Conservation (phyloP, 2,888 invertebrate species). For the Megastigmus dorsalis region DNA sequence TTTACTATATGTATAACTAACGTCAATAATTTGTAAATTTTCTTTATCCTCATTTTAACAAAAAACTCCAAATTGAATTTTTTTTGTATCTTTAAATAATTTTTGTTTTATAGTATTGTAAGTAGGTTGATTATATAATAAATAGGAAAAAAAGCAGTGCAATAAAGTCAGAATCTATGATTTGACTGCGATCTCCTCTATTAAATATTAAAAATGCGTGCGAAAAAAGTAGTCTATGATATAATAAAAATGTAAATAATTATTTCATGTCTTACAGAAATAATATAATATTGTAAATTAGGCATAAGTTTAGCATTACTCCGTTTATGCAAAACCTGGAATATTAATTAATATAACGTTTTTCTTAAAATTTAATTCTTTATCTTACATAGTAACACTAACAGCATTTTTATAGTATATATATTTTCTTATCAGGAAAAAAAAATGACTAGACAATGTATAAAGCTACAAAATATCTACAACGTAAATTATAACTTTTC, state of each 20-base stretch:
- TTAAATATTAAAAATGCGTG: background rate
- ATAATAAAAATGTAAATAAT: constrained; percentile 6
- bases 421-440: constrained; percentile 3
- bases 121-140: no score
- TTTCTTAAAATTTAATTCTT: constrained; percentile 16
- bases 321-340: background rate
- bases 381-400: constrained; percentile 29
- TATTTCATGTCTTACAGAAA: background rate
- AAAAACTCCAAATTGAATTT: no score
- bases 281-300: constrained; percentile 8
- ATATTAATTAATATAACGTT: background rate
- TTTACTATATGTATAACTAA: no score
- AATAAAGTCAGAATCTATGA: no score
- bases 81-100: no score
- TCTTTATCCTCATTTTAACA: no score
- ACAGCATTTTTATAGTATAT: constrained; percentile 12
- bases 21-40: no score
- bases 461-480: background rate
- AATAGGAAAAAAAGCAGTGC: no score
- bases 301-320: constrained; percentile 13
- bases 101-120: no score
- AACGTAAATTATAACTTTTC: no score
- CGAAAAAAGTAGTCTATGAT: background rate
- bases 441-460: constrained; percentile 35
- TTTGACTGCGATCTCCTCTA: no score